Percentiles rank a stretch among this genome's conserved stretches.
Evolutionary conservation across 2,113 vertebrate species (phyloP).

Genomic region (Plecturocebus donacophilus): DNA sequence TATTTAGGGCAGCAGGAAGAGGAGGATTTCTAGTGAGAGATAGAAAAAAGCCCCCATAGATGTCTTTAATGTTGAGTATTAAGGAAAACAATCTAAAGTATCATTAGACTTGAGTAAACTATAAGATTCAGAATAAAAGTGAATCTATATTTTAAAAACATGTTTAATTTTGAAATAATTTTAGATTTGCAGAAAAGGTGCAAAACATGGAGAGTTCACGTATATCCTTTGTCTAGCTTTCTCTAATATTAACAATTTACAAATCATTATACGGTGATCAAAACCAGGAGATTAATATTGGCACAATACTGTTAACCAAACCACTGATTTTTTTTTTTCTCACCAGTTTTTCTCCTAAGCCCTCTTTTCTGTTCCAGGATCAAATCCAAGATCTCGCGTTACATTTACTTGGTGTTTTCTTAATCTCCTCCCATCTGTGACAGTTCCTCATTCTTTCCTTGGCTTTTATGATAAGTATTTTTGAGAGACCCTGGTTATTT

Average conservation of each 20-base stretch:
- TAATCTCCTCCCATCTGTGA: neutral
- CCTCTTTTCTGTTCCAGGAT: neutral
- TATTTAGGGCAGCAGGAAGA: neutral
- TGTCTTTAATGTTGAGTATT: neutral
- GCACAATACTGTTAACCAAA: neutral
- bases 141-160: neutral
- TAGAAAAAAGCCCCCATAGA: neutral
- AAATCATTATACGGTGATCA: neutral
- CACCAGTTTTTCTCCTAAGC: neutral
- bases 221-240: neutral
- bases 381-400: neutral
- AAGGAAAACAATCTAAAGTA: neutral
- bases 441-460: neutral
- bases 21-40: neutral
- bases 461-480: neutral
- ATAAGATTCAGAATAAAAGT: neutral
- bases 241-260: neutral
- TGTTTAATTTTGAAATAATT: conserved; percentile 15
- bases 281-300: neutral
- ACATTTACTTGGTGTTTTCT: neutral
- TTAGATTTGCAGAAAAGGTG: neutral
- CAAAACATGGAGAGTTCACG: neutral
- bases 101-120: neutral
- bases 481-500: neutral
- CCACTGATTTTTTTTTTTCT: neutral